phyloP scores from a whole-genome alignment of 2,888 invertebrate genomes.

The Diplolepis rosae region DNA sequence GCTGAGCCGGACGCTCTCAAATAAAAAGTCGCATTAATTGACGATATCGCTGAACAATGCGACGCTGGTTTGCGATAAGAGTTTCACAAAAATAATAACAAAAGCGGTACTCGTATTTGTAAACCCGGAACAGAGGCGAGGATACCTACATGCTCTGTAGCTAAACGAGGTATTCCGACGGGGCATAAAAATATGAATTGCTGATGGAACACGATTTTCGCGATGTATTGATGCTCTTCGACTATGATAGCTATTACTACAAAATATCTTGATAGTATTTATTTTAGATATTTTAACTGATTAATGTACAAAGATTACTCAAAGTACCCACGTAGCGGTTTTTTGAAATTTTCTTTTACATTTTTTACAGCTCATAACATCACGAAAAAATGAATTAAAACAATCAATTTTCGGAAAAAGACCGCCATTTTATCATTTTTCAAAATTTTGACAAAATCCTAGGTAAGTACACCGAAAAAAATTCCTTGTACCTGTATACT shows the following conservation, averaged over 20 bases:
- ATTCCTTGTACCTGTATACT: too few species aligned
- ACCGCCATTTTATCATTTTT: too few species aligned
- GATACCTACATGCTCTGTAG: neutral
- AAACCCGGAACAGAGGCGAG: constrained; percentile 1
- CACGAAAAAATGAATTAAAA: too few species aligned
- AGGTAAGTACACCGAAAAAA: too few species aligned
- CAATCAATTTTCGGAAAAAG: too few species aligned
- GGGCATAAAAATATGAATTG: constrained; percentile 28
- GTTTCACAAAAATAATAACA: constrained; percentile 5
- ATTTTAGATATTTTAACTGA: too few species aligned
- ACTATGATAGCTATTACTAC: constrained; percentile 21
- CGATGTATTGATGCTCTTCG: neutral
- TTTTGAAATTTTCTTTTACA: too few species aligned
- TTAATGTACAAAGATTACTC: too few species aligned
- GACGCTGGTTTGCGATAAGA: constrained; percentile 2
- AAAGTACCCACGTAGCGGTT: too few species aligned
- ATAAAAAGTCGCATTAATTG: constrained; percentile 10
- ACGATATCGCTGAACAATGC: neutral
- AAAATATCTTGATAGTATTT: constrained; percentile 20
- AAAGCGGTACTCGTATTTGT: neutral
- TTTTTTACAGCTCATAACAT: too few species aligned
- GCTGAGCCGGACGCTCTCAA: neutral
- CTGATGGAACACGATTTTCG: constrained; percentile 14
- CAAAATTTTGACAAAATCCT: too few species aligned
- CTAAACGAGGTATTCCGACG: constrained; percentile 3